phyloP scores from a whole-genome alignment of 2,113 vertebrate genomes.

The Abramis brama region DNA sequence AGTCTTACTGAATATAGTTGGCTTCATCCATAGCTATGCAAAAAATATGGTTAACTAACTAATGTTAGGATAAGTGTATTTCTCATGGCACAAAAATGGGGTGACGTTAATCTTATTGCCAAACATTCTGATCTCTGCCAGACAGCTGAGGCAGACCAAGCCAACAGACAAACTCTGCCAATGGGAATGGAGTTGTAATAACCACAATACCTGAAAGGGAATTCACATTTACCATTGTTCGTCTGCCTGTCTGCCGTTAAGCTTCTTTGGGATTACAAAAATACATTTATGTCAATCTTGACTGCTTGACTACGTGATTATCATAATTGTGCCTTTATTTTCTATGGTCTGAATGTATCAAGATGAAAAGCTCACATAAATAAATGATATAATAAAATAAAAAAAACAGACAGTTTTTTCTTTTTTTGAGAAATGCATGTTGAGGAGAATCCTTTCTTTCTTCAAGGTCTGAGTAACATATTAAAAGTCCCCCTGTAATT shows the following conservation, averaged over 20 bases:
- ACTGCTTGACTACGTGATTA: neutral
- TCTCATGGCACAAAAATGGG: neutral
- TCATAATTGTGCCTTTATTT: neutral
- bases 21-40: neutral
- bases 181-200: slow-evolving; percentile 11
- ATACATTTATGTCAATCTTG: neutral
- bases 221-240: neutral
- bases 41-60: neutral
- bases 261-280: slow-evolving; percentile 8
- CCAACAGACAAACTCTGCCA: slow-evolving; percentile 11
- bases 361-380: neutral
- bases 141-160: neutral
- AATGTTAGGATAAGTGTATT: slow-evolving; percentile 20
- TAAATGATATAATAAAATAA: neutral
- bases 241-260: neutral
- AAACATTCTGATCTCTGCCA: slow-evolving; percentile 14
- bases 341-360: neutral
- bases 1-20: neutral
- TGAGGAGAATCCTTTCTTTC: neutral
- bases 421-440: neutral
- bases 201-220: slow-evolving; percentile 2
- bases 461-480: neutral
- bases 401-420: neutral
- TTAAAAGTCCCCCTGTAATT: neutral
- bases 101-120: slow-evolving; percentile 29